Base-by-base conservation (phyloP, 2,797 vertebrate species). In the Sardinella longiceps region DNA sequence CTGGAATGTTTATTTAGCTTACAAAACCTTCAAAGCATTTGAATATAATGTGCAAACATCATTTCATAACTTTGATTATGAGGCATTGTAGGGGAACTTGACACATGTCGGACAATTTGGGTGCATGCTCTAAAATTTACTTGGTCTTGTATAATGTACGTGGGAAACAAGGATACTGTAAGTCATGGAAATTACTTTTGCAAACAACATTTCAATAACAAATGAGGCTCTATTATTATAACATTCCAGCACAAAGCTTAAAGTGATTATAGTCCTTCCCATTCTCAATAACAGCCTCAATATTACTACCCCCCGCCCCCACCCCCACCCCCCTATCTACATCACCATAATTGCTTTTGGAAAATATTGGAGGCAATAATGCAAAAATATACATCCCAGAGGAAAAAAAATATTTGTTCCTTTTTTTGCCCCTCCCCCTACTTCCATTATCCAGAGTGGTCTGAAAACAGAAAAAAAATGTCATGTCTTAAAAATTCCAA, bases 401-500 rank as follows among this genome's bases (percentile, higher is more conserved):
- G 37, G 9, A 6, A 43, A 60, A 28, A 81, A 92, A 93, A 82
- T 93, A 95, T 92, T 89, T 89, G 86, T 92, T 91, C 84, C 85
- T 82, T 88, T 85, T 81, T 80, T 85, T 83, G 87, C 85, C 87
- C 85, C 77, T 87, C 85, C 87, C 85, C 77, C 58, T 77, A 90
- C 87, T 85, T 81, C 51, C 81, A 90, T 90, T 88, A 89, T 85
- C 86, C 37, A 23, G 82, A 90, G 92, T 90, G 89, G 89, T 90
- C 87, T 93, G 89, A 91, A 92, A 92, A 92, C 92, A 93, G 89
- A 92, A 95, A 94, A 91, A 88, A 90, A 88, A 88, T 91, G 90
- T 93, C 92, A 89, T 93, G 93, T 93, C 91, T 93, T 94, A 94
- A 95, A 74, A 95, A 96, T 96, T 96, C 93, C 92, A 74, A 95